Percentiles rank a stretch among this genome's conserved stretches.
Evolutionary conservation across 2,797 vertebrate genomes (phyloP).

Genomic region (Schizothorax lantsangensis): DNA sequence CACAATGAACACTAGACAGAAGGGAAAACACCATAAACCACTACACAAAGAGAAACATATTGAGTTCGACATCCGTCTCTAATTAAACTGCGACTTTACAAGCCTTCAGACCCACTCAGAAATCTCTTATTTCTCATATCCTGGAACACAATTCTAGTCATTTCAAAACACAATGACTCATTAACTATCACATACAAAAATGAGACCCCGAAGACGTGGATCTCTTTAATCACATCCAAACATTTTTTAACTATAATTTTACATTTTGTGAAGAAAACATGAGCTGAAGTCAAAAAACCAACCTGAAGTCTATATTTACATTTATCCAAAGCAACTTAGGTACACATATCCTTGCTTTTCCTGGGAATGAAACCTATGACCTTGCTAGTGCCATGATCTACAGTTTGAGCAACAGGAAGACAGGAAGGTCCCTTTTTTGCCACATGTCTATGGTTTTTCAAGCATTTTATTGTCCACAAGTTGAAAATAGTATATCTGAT

Average conservation of each 20-base stretch:
- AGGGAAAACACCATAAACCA: constrained; percentile 18
- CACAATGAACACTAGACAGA: constrained; percentile 10
- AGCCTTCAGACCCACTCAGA: constrained; percentile 14
- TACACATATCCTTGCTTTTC: neutral
- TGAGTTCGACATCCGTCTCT: constrained; percentile 8
- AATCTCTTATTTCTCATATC: constrained; percentile 35
- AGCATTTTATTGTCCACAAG: neutral
- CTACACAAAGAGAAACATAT: constrained; percentile 24
- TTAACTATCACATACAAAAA: neutral
- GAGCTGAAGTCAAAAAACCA: neutral
- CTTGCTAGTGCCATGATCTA: neutral
- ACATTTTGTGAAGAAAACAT: neutral
- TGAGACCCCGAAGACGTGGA: neutral
- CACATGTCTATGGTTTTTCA: neutral
- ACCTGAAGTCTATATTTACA: neutral
- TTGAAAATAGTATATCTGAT: neutral
- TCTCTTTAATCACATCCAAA: constrained; percentile 7
- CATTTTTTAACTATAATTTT: neutral
- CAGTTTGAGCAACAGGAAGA: neutral
- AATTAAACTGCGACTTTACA: constrained; percentile 12
- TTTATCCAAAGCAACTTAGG: neutral
- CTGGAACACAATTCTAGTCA: neutral
- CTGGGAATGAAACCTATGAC: neutral
- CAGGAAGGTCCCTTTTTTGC: neutral
- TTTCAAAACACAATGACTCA: neutral